Evolutionary conservation across 2,888 invertebrate species (phyloP).

Genomic region (Nemotelus nigrinus): DNA sequence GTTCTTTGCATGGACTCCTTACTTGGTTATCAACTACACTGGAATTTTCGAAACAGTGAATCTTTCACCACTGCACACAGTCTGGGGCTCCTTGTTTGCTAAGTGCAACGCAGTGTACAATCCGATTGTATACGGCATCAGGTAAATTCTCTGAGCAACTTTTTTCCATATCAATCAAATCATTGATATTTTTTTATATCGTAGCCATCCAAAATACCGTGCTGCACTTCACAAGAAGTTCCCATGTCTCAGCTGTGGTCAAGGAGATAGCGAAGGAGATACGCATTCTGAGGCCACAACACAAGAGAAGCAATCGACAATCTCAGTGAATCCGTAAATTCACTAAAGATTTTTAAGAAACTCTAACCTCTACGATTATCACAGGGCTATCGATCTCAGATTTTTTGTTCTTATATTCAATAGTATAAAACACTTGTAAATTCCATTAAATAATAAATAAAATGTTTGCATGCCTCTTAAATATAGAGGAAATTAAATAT

Average conservation of each 20-base stretch:
- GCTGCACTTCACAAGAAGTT: constrained; percentile 70
- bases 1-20: constrained; percentile 72
- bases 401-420: too few species aligned
- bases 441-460: neutral
- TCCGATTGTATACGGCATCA: constrained; percentile 71
- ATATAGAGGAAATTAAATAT: neutral
- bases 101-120: constrained; percentile 71
- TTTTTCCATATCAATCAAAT: neutral
- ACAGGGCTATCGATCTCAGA: too few species aligned
- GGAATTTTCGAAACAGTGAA: constrained; percentile 62
- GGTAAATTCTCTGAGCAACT: constrained; percentile 62
- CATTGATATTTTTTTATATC: neutral
- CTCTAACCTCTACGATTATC: too few species aligned
- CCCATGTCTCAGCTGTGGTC: constrained; percentile 70
- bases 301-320: constrained; percentile 33
- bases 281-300: constrained; percentile 26
- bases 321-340: neutral
- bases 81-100: constrained; percentile 70
- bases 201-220: constrained; percentile 71
- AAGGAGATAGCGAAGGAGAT: constrained; percentile 53
- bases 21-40: constrained; percentile 64
- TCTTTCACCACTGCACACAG: constrained; percentile 63
- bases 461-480: constrained; percentile 6
- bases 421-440: too few species aligned
- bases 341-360: too few species aligned